phyloP scores from a whole-genome alignment of 1,140 invertebrate genomes.

The Tetramorium simillimum region DNA sequence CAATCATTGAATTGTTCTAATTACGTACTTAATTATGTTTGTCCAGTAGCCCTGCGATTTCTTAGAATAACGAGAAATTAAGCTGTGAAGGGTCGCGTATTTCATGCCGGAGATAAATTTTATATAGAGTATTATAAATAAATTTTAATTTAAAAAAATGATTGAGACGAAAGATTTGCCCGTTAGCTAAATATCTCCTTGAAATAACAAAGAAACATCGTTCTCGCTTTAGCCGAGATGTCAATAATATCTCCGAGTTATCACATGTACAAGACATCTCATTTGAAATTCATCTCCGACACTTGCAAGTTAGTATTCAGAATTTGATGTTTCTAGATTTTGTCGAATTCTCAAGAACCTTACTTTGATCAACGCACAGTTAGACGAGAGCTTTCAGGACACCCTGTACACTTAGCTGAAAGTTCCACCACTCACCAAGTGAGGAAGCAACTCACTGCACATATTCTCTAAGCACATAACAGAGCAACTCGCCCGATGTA shows the following conservation, averaged over 20 bases:
- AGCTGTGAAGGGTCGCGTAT: too few species aligned
- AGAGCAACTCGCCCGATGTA: constrained; percentile 62
- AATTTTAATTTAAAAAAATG: background rate
- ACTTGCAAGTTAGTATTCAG: too few species aligned
- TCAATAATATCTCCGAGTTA: background rate
- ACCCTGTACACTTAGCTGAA: constrained; percentile 57
- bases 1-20: background rate
- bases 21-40: background rate
- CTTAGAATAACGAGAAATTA: background rate
- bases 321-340: background rate
- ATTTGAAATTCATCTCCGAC: background rate
- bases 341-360: background rate
- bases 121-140: background rate
- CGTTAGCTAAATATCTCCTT: background rate
- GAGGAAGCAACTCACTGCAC: constrained; percentile 37
- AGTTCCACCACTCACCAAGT: constrained; percentile 47
- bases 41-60: background rate
- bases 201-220: background rate
- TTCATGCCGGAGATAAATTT: background rate
- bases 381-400: constrained; percentile 21
- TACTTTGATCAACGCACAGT: background rate
- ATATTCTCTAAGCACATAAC: constrained; percentile 62
- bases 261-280: background rate
- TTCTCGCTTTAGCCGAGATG: background rate
- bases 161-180: background rate